Base-by-base conservation (phyloP, 2,113 vertebrate genomes). In the Cygnus atratus region DNA sequence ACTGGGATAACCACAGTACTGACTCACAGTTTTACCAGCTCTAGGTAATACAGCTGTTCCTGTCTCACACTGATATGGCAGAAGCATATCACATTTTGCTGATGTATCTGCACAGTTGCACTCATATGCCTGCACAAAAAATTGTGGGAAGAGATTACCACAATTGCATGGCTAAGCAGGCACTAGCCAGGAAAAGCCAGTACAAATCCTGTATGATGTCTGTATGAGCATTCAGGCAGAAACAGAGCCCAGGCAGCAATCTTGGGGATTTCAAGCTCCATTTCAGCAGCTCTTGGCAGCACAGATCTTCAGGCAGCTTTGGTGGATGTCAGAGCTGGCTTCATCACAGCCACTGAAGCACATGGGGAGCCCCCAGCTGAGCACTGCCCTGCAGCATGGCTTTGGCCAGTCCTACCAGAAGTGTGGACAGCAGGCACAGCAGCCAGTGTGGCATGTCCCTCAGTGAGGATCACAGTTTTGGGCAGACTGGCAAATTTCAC, bases 391-490 rank as follows among this genome's bases (percentile, higher is more conserved):
- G 4, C 26, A 61, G 33, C n/a, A 57, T 29, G 19, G 26, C 65
- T n/a, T 35, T 10, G 52, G 26, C 24, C 68, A 79, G 43, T 39
- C 13, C 1, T 4, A 19, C 28, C 57, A 62, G 39, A 31, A 28
- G 9, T 0, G 5, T 29, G 33, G 33, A 46, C 59, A 84, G 72
- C 68, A 65, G 39, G 15, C 68, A 50, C 0, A 2, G 66, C 28
- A 88, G 76, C 28, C 0, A 0, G 4, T 4, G 2, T 1, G 18
- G 10, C 1, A 0, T 11, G 35, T 68, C 31, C 52, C 57, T 37
- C 18, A 39, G 26, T 19, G 41, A 13, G 21, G 5, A 22, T 46
- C 1, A 0, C 16, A 46, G 31, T 6, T 71, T 2, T 0, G 62
- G 39, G 52, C 57, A 87, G 22, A n/a, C 22, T 46, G 33, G 57